Percentiles rank a stretch among this genome's conserved stretches.
phyloP scores from a whole-genome alignment of 1,140 invertebrate genomes.

The Scaptomyza hsui region DNA sequence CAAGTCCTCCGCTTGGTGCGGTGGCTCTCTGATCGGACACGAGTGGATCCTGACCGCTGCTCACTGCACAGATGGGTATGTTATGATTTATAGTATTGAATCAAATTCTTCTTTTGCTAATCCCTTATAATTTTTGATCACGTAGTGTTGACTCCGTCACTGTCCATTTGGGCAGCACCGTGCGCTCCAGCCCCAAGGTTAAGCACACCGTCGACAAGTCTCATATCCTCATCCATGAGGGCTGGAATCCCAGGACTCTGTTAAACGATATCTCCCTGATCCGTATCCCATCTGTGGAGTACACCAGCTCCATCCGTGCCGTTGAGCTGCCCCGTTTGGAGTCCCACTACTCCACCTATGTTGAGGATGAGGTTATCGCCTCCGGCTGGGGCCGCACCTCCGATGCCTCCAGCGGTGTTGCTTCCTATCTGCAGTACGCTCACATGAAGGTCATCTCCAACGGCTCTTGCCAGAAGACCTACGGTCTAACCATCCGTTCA shows the following conservation, averaged over 20 bases:
- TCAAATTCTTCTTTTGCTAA: too few species aligned
- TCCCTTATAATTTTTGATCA: background rate
- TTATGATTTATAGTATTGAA: too few species aligned
- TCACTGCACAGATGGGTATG: slow-evolving; percentile 85
- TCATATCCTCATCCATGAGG: slow-evolving; percentile 81
- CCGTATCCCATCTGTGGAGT: slow-evolving; percentile 72
- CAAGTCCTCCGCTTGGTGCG: slow-evolving; percentile 82
- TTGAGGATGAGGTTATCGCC: slow-evolving; percentile 57
- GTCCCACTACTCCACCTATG: slow-evolving; percentile 50
- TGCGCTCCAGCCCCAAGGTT: slow-evolving; percentile 55
- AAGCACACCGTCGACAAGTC: slow-evolving; percentile 61
- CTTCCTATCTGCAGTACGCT: slow-evolving; percentile 61
- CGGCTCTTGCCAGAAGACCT: slow-evolving; percentile 46
- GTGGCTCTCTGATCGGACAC: slow-evolving; percentile 85
- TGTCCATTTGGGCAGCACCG: slow-evolving; percentile 60
- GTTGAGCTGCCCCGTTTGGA: slow-evolving; percentile 56
- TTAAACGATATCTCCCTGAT: slow-evolving; percentile 85
- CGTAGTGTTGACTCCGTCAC: slow-evolving; percentile 58
- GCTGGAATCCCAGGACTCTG: slow-evolving; percentile 83
- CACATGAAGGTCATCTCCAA: slow-evolving; percentile 63
- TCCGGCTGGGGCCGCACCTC: slow-evolving; percentile 76
- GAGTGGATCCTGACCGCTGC: slow-evolving; percentile 86
- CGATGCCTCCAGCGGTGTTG: slow-evolving; percentile 74
- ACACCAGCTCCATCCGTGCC: slow-evolving; percentile 48
- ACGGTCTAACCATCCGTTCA: slow-evolving; percentile 37